phyloP scores from a whole-genome alignment of 2,888 invertebrate species.

The Ceriagrion tenellum region DNA sequence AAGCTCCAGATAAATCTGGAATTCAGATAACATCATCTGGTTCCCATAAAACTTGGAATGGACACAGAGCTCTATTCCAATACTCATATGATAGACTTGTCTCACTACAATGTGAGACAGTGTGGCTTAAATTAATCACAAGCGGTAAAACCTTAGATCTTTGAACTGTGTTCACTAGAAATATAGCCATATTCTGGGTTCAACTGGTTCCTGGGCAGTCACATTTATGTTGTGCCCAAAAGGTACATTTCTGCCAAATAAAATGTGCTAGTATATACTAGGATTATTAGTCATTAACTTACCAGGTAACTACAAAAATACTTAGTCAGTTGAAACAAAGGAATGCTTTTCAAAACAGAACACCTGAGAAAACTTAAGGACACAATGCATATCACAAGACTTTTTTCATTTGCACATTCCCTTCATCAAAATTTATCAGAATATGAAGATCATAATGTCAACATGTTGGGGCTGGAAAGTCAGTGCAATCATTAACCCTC shows the following conservation, averaged over 20 bases:
- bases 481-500: too few species aligned
- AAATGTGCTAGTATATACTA: not conserved
- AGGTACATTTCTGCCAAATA: not conserved
- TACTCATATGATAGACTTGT: not conserved
- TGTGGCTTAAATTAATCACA: not conserved
- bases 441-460: not conserved
- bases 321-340: not conserved
- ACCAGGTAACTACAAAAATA: not conserved
- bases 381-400: not conserved
- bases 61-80: not conserved
- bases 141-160: not conserved
- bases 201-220: not conserved
- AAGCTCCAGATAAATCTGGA: not conserved
- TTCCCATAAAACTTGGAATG: not conserved
- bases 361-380: not conserved
- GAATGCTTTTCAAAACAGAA: not conserved
- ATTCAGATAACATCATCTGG: not conserved
- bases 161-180: not conserved
- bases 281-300: not conserved
- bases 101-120: not conserved
- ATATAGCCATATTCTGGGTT: not conserved
- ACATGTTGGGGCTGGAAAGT: not conserved
- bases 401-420: not conserved
- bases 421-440: not conserved
- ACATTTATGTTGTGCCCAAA: not conserved